Percentiles rank a stretch among this genome's conserved stretches.
phyloP scores from a whole-genome alignment of 2,797 vertebrate species.

The Arremon brunneinucha region DNA sequence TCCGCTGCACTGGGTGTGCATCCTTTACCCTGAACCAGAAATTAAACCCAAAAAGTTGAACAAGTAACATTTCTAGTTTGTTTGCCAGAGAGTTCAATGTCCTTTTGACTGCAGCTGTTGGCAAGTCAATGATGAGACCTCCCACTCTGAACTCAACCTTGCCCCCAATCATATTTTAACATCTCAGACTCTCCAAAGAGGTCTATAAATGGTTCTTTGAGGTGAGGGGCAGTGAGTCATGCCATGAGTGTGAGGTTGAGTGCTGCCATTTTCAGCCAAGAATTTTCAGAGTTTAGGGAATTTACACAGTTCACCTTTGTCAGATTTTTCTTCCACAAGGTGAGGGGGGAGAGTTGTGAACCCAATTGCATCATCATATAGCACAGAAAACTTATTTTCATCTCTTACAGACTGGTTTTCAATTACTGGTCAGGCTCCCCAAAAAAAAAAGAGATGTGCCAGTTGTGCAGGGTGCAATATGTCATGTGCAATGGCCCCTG shows the following conservation, averaged over 20 bases:
- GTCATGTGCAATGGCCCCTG: background rate
- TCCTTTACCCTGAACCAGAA: background rate
- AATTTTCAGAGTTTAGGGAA: background rate
- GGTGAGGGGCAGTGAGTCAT: background rate
- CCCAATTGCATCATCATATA: background rate
- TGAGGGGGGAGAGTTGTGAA: background rate
- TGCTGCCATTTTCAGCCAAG: slow-evolving; percentile 24
- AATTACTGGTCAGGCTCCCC: background rate
- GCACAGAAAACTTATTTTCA: background rate
- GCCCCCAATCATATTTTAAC: background rate
- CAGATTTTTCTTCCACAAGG: background rate
- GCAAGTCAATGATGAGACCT: background rate
- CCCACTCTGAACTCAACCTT: background rate
- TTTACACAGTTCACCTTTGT: background rate
- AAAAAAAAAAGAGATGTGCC: background rate
- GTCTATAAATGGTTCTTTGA: background rate
- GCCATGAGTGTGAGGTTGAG: background rate
- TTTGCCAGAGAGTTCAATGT: background rate
- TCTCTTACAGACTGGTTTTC: background rate
- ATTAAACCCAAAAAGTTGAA: background rate
- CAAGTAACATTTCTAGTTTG: slow-evolving; percentile 6
- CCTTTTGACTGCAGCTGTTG: background rate
- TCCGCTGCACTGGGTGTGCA: rapidly evolving
- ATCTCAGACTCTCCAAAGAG: background rate
- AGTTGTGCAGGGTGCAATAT: background rate